Conservation (phyloP, 1,140 invertebrate species). For the Drosophila santomea region DNA sequence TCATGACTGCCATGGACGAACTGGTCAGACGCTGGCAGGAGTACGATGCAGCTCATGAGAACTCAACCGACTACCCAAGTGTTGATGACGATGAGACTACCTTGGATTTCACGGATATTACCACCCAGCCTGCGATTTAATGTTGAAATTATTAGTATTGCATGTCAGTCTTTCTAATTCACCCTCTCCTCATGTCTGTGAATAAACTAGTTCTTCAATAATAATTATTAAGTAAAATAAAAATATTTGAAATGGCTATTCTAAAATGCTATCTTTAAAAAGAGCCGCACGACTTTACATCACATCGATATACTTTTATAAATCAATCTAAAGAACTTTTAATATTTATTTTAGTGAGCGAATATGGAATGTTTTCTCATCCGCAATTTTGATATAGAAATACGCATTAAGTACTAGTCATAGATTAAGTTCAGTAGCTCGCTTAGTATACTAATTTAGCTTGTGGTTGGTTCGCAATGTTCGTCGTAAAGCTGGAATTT, state of each 20-base stretch:
- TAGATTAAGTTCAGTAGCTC: neutral
- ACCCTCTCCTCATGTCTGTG: neutral
- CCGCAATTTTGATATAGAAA: too few species aligned
- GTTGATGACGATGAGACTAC: neutral
- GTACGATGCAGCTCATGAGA: neutral
- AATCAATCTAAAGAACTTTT: too few species aligned
- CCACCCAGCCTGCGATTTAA: neutral
- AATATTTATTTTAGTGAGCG: too few species aligned
- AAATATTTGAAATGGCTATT: too few species aligned
- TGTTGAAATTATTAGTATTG: neutral
- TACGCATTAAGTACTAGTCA: too few species aligned
- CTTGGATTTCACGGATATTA: neutral
- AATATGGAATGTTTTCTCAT: too few species aligned
- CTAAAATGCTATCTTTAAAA: too few species aligned
- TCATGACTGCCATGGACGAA: slow-evolving; percentile 40
- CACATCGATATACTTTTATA: too few species aligned
- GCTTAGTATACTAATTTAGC: slow-evolving; percentile 1
- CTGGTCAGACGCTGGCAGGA: neutral
- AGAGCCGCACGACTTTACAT: too few species aligned
- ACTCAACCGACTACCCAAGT: neutral
- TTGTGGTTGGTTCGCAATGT: slow-evolving; percentile 11
- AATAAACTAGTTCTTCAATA: neutral
- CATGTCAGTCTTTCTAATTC: too few species aligned
- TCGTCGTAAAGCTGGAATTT: slow-evolving; percentile 15
- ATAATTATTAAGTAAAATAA: too few species aligned